Evolutionary conservation across 2,888 invertebrate genomes (phyloP), one percentile per base, ranked within the genome.

Genomic region (Meiosimyza platycephala): DNA sequence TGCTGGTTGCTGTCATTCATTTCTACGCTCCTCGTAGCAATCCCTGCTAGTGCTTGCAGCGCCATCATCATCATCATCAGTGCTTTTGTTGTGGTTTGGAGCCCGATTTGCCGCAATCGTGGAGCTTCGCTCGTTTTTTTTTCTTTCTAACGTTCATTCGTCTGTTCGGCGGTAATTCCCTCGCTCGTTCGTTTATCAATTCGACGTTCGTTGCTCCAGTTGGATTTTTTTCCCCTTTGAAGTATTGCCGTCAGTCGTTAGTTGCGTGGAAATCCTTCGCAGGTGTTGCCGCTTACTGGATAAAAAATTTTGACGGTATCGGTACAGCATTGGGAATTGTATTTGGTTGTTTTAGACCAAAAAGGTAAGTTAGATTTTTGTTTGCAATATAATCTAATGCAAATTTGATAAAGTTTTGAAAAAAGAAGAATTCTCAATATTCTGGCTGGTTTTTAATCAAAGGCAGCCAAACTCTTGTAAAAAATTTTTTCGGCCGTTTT

Each of bases 201-300:
- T 60, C 51, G 40, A 15, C 62, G 66, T 67, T 67, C 62, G 16
- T 63, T 62, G 70, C 70, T 63, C 62, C 54, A 70, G 62, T 62
- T 54, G 68, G 50, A 50, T 54, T 70, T 63, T 40, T 54, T 63
- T 47, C 33, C 54, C 62, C 54, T 63, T 70, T 70, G 70, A 62
- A 70, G 63, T 63, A 18, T 70, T 63, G 47, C 70, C 70, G 70
- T 55, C 62, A 48, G 50, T 62, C 70, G 40, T 40, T 9, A 62
- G 70, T 70, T 48, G 70, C 70, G 69, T 69, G 52, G 9, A 70
- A 62, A 70, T 70, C 54, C 70, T 70, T 69, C 63, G 54, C 62
- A 52, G 70, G 63, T 70, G 62, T 52, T 52, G 70, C 15, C 51
- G 69, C n/a, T 40, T 9, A 40, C 9, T 40, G 40, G 40, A 40